phyloP scores from a whole-genome alignment of 2,797 vertebrate genomes.

The Ataeniobius toweri region DNA sequence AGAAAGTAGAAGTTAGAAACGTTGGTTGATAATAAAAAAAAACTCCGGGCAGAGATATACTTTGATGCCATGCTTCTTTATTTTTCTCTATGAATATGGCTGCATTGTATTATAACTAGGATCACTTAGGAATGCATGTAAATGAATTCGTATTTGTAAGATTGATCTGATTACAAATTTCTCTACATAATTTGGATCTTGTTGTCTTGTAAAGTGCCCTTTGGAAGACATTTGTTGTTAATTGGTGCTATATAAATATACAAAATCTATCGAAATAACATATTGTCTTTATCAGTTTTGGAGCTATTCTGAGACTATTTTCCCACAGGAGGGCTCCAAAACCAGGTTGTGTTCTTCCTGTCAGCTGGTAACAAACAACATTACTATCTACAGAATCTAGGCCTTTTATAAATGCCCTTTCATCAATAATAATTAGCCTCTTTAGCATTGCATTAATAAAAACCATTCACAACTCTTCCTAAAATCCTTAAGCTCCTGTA shows the following conservation, averaged over 20 bases:
- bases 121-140: neutral
- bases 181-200: neutral
- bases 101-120: neutral
- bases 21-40: neutral
- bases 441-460: conserved; percentile 68
- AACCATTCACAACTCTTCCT: conserved; percentile 63
- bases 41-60: neutral
- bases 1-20: neutral
- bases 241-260: neutral
- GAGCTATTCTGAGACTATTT: conserved; percentile 24
- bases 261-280: neutral
- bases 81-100: neutral
- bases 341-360: conserved; percentile 29
- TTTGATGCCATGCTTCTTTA: neutral
- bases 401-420: conserved; percentile 69
- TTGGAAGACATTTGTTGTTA: neutral
- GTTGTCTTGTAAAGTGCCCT: neutral
- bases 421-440: conserved; percentile 67
- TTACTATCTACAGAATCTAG: conserved; percentile 57
- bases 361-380: conserved; percentile 51
- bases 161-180: neutral
- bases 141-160: neutral
- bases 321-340: conserved; percentile 65
- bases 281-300: neutral
- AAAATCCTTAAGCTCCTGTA: conserved; percentile 72